These are phyloP conservation scores for Ictalurus punctatus DNA, from an alignment of 2,113 vertebrate genomes.

Conservation along the genomic window DNA sequence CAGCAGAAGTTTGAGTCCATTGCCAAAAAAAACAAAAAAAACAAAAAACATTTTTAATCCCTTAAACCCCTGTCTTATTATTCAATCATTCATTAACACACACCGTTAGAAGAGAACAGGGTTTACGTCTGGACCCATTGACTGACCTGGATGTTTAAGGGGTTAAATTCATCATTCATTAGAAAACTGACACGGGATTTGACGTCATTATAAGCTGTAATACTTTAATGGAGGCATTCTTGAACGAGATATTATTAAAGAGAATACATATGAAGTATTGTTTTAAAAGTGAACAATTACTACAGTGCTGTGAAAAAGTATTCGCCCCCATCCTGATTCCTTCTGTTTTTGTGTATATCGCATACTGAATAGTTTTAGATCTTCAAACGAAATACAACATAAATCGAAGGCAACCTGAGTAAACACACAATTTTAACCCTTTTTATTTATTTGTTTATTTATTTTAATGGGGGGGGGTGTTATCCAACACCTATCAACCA, in stretches of 20 bases:
- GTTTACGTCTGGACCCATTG: neutral
- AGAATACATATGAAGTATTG: neutral
- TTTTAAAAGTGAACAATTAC: neutral
- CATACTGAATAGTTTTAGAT: no score
- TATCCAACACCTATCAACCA: no score
- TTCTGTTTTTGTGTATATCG: no score
- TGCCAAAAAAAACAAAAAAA: neutral
- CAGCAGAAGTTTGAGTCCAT: neutral
- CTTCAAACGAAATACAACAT: no score
- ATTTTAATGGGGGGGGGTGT: no score
- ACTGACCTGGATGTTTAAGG: neutral
- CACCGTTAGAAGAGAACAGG: neutral
- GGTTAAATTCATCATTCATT: neutral
- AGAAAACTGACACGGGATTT: neutral
- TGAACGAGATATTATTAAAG: neutral
- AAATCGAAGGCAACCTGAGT: no score
- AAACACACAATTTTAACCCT: no score
- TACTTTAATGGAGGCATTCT: neutral
- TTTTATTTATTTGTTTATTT: no score
- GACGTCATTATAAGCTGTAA: neutral
- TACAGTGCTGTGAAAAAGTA: no score
- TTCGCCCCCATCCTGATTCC: no score
- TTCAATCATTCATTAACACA: neutral
- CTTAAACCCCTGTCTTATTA: neutral
- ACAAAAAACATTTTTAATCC: neutral